Conservation (phyloP, 1,140 invertebrate species). For the Saccostrea glomerata region DNA sequence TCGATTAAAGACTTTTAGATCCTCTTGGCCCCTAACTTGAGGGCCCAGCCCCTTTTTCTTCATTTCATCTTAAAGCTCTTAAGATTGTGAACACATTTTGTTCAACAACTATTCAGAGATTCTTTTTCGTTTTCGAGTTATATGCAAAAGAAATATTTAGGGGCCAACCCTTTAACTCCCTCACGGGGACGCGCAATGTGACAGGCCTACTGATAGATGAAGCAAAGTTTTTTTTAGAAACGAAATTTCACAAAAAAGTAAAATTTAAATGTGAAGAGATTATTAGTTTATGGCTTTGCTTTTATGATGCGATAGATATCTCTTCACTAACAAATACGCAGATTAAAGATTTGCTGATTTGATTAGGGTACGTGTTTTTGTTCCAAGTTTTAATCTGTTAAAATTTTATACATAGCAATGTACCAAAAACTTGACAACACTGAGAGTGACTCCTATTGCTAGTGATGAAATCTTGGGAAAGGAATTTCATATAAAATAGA, state of each 20-base stretch:
- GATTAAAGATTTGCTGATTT: conserved; percentile 16
- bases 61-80: too few relatives aligned
- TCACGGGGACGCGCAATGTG: too few relatives aligned
- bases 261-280: conserved; percentile 25
- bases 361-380: neutral
- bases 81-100: too few relatives aligned
- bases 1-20: too few relatives aligned
- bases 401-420: conserved; percentile 22
- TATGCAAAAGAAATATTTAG: too few relatives aligned
- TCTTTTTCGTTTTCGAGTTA: too few relatives aligned
- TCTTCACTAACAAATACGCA: neutral
- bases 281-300: neutral
- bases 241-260: conserved; percentile 19
- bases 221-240: neutral
- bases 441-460: neutral
- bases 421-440: neutral
- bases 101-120: too few relatives aligned
- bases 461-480: neutral
- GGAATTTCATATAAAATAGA: conserved; percentile 13
- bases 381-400: conserved; percentile 21
- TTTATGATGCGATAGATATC: conserved; percentile 3
- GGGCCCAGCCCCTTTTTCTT: too few relatives aligned
- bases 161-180: too few relatives aligned
- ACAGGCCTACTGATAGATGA: conserved; percentile 10
- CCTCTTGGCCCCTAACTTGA: too few relatives aligned